Percentiles rank a stretch among this genome's conserved stretches.
Evolutionary conservation across 2,797 vertebrate genomes (phyloP).

Genomic region (Pseudochirops corinnae): DNA sequence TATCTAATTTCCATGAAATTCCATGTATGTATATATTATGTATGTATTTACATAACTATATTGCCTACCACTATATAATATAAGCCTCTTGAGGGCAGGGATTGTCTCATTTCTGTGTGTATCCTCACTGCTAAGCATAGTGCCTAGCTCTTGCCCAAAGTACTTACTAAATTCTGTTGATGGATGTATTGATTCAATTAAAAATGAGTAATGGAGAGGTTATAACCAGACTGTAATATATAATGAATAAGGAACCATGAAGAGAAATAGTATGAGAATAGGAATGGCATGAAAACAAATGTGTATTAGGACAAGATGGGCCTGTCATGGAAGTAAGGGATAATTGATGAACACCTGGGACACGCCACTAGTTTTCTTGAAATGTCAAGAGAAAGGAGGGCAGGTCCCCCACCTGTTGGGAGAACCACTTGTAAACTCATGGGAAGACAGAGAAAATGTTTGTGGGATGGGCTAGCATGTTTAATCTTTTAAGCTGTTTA

Average conservation of each 20-base stretch:
- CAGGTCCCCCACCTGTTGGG: not conserved
- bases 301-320: not conserved
- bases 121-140: not conserved
- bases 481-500: not conserved
- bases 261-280: not conserved
- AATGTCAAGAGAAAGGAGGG: not conserved
- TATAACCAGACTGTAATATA: not conserved
- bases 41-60: not conserved
- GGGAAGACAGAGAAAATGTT: not conserved
- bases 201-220: not conserved
- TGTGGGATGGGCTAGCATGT: not conserved
- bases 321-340: not conserved
- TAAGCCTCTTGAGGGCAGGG: not conserved
- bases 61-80: not conserved
- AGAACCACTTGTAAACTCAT: not conserved
- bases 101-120: not conserved
- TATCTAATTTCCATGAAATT: not conserved
- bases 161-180: not conserved
- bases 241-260: not conserved
- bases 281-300: not conserved
- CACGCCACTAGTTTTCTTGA: not conserved
- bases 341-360: not conserved
- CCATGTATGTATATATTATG: not conserved
- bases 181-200: not conserved
- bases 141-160: not conserved